These are phyloP conservation scores for Sterrhoptilus dennistouni DNA, from an alignment of 2,113 vertebrate species.

Conservation along the genomic window DNA sequence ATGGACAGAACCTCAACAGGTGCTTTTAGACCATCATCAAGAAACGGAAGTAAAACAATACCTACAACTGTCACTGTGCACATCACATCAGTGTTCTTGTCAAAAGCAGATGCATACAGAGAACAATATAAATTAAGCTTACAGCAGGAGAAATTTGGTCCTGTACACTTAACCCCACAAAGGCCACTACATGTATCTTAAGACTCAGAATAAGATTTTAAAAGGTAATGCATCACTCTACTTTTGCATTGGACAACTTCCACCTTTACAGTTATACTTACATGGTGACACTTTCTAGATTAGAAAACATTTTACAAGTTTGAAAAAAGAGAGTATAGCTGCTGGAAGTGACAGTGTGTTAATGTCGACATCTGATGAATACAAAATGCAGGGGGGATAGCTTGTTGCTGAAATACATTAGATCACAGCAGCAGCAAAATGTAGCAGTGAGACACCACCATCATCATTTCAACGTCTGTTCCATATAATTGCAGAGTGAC, in stretches of 20 bases:
- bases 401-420: conserved; percentile 43
- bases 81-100: background rate
- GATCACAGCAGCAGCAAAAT: conserved; percentile 49
- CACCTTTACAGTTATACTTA: background rate
- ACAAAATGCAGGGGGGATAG: conserved; percentile 38
- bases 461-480: conserved; percentile 32
- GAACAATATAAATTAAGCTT: background rate
- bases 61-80: background rate
- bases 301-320: conserved; percentile 25
- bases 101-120: background rate
- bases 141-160: background rate
- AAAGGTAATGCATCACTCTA: background rate
- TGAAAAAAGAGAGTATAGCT: background rate
- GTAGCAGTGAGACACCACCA: conserved; percentile 38
- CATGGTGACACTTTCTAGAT: background rate
- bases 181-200: background rate
- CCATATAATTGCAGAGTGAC: conserved; percentile 54
- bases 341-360: conserved; percentile 34
- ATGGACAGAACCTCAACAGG: background rate
- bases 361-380: conserved; percentile 48
- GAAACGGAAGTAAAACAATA: background rate
- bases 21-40: background rate
- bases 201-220: background rate
- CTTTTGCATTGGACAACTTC: background rate
- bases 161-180: background rate